Percentiles rank a stretch among this genome's conserved stretches.
Conservation (phyloP, 2,888 invertebrate genomes). For the Reticulitermes lucifugus region DNA sequence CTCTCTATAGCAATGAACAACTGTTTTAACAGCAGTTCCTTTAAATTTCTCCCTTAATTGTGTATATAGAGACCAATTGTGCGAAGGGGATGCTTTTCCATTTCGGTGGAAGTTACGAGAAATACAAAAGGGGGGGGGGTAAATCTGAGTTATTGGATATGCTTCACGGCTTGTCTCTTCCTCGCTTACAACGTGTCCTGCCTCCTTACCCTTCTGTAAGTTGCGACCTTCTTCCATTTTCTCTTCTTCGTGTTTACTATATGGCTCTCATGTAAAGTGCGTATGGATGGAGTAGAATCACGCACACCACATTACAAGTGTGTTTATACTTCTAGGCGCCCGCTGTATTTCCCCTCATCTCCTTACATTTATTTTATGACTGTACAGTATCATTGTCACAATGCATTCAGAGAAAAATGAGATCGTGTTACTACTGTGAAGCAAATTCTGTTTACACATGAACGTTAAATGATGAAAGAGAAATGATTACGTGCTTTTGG, state of each 20-base stretch:
- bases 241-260: neutral
- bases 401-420: neutral
- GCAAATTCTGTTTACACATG: neutral
- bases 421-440: neutral
- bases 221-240: neutral
- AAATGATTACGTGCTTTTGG: neutral
- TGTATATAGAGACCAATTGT: neutral
- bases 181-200: neutral
- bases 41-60: constrained; percentile 17
- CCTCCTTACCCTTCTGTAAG: neutral
- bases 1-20: neutral
- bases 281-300: constrained; percentile 13
- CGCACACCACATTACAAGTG: constrained; percentile 33
- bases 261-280: neutral
- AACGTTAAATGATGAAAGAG: neutral
- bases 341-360: constrained; percentile 9
- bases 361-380: neutral
- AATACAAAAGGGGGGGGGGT: neutral
- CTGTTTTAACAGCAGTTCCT: constrained; percentile 3
- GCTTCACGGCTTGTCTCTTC: neutral
- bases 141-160: neutral
- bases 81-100: neutral
- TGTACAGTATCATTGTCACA: neutral
- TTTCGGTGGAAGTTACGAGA: neutral
- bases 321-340: constrained; percentile 15